A percentile compares a stretch with the other conserved stretches of the same genome.
phyloP scores from a whole-genome alignment of 2,888 invertebrate genomes.

The Punctoribates punctum region DNA sequence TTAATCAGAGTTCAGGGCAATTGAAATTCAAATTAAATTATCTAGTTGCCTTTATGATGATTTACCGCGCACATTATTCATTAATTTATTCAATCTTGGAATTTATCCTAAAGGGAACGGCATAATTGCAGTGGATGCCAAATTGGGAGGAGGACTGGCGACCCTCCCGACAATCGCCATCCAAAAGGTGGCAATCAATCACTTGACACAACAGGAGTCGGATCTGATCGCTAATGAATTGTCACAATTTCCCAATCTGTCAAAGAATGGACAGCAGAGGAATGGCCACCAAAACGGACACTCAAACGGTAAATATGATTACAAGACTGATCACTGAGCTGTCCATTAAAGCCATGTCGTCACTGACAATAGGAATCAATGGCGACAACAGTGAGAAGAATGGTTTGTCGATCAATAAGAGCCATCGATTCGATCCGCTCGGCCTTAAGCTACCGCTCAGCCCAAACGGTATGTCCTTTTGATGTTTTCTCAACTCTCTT shows the following conservation, averaged over 20 bases:
- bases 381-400: slow-evolving; percentile 40
- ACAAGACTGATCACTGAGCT: too few relatives aligned
- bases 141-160: neutral
- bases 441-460: slow-evolving; percentile 59
- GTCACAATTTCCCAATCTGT: neutral
- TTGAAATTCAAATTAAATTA: too few relatives aligned
- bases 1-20: too few relatives aligned
- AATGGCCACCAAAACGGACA: neutral
- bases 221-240: neutral
- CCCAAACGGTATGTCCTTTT: slow-evolving; percentile 58
- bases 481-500: slow-evolving; percentile 37
- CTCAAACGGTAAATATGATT: too few relatives aligned
- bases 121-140: slow-evolving; percentile 32
- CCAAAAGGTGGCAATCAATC: slow-evolving; percentile 40
- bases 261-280: neutral
- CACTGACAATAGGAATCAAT: neutral
- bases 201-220: slow-evolving; percentile 9
- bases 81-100: too few relatives aligned
- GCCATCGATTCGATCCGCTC: slow-evolving; percentile 52
- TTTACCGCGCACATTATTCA: too few relatives aligned
- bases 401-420: slow-evolving; percentile 37
- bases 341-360: too few relatives aligned
- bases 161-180: slow-evolving; percentile 46
- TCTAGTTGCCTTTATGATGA: too few relatives aligned
- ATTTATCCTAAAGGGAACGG: slow-evolving; percentile 31